Base-by-base conservation (phyloP, 2,113 vertebrate genomes). In the Phaethornis superciliosus region DNA sequence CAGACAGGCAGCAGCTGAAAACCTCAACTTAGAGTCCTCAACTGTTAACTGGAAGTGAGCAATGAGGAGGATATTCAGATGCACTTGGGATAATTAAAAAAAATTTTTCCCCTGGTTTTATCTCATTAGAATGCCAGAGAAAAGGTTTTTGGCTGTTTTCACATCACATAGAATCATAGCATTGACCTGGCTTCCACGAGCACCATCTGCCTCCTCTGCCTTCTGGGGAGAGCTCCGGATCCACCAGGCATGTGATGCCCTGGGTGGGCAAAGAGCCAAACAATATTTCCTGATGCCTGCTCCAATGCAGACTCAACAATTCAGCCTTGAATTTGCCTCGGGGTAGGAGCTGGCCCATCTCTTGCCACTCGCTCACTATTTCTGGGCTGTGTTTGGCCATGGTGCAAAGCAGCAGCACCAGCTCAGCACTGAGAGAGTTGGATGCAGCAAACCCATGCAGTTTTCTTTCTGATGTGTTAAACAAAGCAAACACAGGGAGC, bases 71-170 rank as follows among this genome's bases (percentile, higher is more conserved):
- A 68, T 52, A 44, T 42, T 49, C 46, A 65, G 46, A 37, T 27
- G 24, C 24, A 44, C 47, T 27, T 60, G 23, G 47, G 79, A 9
- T 12, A 49, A 49, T 49, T 49, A 40, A 40, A 40, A 40, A 40
- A 15, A 27, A 9, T 23, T 28, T 3, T 2, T 3, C 1, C 1
- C 15, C 8, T 6, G 20, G 65, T 90, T 92, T 47, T 6, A 23
- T 33, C 64, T 78, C 20, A 27, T 47, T 35, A 56, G 8, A 13
- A 32, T 44, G 70, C 16, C 12, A 88, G 32, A 54, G 18, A 22
- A 54, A 47, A 82, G 22, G 7, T 0, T 81, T 32, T 63, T 47
- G 47, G 28, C 56, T 2, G 0, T 10, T 18, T 82, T 37, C 52
- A 27, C 9, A 4, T 9, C 47, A 22, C 7, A 15, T 2, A 63